Evolutionary conservation across 30 jellyfish, hydroid and myxozoan genomes (phyloP), one percentile per base, ranked within the genome.

Genomic region (Pseudorhiza aurosa): DNA sequence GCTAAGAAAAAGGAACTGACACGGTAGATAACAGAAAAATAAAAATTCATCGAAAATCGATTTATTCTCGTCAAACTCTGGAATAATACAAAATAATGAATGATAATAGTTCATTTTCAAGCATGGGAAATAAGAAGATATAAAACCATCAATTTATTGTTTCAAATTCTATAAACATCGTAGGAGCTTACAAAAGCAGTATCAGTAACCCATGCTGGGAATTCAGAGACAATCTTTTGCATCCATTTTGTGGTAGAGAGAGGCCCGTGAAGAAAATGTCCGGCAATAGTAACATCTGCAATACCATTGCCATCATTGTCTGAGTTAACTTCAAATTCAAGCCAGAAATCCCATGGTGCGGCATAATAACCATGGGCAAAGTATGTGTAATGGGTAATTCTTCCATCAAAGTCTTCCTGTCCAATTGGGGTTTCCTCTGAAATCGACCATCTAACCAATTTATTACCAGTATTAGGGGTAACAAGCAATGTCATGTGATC

Each of bases 271-370:
- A 93, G 31, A 58, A 36, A 86, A 71, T 93, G 99, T 1, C 93
- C 91, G 2, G 96, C 97, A 47, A 82, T 21, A 2, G 97, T 92
- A 32, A 93, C 36, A 55, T 93, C 97, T 37, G 96, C 84, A 21
- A 92, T 26, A 1, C 87, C 49, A 39, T 32, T 73, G 43, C 53
- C 84, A 17, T 49, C 79, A 0, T 28, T 42, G 2, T 43, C 83
- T 25, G 85, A 46, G 30, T 37, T 44, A 15, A 85, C 96, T 88
- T 81, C 84, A 68, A 93, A 87, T 25, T 93, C 99, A 56, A 93
- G 67, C 99, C 99, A 93, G 59, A 93, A 93, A 35, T 86, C 81
- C 99, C 99, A 93, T 27, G 93, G 91, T 22, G 65, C 63, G 4
- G 96, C 67, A 75, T 93, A 74, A 76, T 68, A 93, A 1, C 99